Conservation (phyloP, 2,113 vertebrate species). For the Thermophis baileyi region DNA sequence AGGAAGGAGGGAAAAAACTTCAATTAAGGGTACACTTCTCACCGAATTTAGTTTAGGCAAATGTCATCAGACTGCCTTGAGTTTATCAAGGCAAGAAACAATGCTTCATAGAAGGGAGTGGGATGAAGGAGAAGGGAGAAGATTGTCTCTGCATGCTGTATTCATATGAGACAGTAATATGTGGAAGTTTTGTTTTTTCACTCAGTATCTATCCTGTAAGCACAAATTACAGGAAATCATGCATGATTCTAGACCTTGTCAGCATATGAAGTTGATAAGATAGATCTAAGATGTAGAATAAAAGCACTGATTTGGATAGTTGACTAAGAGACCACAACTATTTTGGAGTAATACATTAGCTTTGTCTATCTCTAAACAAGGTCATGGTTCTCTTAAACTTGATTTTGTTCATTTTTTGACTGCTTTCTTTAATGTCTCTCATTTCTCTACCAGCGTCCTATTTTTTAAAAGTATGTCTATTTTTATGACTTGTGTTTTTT, state of each 20-base stretch:
- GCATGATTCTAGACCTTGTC: neutral
- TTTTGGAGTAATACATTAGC: neutral
- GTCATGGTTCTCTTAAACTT: neutral
- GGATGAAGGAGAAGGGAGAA: neutral
- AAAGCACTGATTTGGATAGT: neutral
- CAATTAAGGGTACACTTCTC: neutral
- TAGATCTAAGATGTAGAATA: neutral
- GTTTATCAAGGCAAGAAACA: neutral
- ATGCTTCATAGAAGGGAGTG: neutral
- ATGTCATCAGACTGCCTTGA: neutral
- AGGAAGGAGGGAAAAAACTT: neutral
- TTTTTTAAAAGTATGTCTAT: neutral
- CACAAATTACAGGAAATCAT: neutral
- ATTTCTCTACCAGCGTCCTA: neutral
- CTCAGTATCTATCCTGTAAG: neutral
- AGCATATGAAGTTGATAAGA: neutral
- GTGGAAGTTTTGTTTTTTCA: neutral
- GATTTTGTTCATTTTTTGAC: neutral
- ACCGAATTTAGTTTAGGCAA: neutral
- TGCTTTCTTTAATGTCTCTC: neutral
- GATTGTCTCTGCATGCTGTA: neutral
- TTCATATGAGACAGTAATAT: neutral
- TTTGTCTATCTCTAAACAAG: neutral
- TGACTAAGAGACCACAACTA: neutral
- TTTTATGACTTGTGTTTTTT: neutral